Evolutionary conservation across 1,140 invertebrate species (phyloP).

Genomic region (Leptopilina boulardi): DNA sequence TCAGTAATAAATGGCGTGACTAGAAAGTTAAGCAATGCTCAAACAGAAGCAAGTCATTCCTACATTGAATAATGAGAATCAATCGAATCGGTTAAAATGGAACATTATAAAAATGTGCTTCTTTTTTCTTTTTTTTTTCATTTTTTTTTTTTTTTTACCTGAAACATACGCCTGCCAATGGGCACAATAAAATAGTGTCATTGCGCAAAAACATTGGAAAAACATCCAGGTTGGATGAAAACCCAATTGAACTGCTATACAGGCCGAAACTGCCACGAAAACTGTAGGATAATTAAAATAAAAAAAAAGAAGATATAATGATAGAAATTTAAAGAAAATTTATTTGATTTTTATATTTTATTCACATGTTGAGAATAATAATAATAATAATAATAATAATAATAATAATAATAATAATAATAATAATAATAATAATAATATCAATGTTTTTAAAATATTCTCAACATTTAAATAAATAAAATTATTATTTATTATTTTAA

Average conservation of each 20-base stretch:
- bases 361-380: no score
- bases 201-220: conserved; percentile 94
- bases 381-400: no score
- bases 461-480: no score
- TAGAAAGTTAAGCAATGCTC: conserved; percentile 11
- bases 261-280: conserved; percentile 96
- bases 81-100: neutral
- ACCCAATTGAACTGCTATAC: conserved; percentile 93
- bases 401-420: no score
- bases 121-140: conserved; percentile 59
- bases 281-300: conserved; percentile 79
- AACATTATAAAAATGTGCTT: neutral
- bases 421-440: no score
- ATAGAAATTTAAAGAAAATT: no score
- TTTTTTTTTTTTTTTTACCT: conserved; percentile 75
- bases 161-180: conserved; percentile 99
- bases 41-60: conserved; percentile 24
- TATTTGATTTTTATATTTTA: no score
- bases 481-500: no score
- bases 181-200: conserved; percentile 97
- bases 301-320: neutral
- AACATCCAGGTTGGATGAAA: conserved; percentile 95
- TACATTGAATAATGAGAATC: neutral
- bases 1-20: conserved; percentile 4
- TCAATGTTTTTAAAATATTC: no score